Percentiles rank a stretch among this genome's conserved stretches.
These are phyloP conservation scores for Teleopsis dalmanni DNA, from an alignment of 1,140 invertebrate genomes.

Conservation along the genomic window DNA sequence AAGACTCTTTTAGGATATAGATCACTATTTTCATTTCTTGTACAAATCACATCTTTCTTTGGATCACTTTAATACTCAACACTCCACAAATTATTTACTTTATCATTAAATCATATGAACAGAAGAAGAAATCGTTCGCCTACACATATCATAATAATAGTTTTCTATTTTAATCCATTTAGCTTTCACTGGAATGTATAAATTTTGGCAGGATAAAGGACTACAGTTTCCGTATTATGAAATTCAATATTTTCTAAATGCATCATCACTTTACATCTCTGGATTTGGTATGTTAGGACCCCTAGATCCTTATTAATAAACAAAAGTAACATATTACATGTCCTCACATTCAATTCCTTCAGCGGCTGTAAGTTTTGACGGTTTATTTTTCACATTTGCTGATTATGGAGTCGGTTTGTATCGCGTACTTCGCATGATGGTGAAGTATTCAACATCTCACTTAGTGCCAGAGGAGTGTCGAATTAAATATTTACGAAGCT, in stretches of 20 bases:
- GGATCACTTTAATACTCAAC: no score
- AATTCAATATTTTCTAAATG: conserved; percentile 22
- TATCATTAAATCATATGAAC: no score
- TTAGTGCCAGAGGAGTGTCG: conserved; percentile 22
- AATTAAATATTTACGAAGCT: conserved; percentile 26
- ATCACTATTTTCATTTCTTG: no score
- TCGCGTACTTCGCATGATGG: conserved; percentile 23
- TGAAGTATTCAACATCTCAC: conserved; percentile 23
- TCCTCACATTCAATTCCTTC: not conserved
- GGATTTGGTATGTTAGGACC: conserved; percentile 24
- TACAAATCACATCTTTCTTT: no score
- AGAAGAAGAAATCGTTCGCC: no score
- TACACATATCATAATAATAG: no score
- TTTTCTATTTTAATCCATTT: no score
- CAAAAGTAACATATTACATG: not conserved
- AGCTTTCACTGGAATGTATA: conserved; percentile 30
- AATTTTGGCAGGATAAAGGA: conserved; percentile 25
- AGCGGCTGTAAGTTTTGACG: conserved; percentile 33
- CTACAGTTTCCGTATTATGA: conserved; percentile 29
- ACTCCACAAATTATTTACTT: no score
- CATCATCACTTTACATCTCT: conserved; percentile 21
- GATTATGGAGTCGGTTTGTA: conserved; percentile 27
- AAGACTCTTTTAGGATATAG: no score
- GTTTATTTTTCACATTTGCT: conserved; percentile 30
- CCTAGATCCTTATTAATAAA: not conserved